phyloP scores from a whole-genome alignment of 2,888 invertebrate species.

The Yponomeuta plumbellus region DNA sequence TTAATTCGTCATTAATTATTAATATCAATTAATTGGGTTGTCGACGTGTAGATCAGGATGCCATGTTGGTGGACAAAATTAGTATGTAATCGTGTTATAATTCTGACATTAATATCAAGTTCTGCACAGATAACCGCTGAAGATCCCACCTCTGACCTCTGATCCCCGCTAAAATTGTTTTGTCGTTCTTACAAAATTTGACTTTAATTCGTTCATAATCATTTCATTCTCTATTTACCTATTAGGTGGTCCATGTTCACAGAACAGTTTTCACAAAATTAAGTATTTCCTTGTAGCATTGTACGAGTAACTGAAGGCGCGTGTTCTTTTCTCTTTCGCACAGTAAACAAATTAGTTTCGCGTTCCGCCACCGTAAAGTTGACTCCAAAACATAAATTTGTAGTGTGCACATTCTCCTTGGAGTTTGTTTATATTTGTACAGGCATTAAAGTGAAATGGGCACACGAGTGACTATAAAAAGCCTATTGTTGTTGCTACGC shows the following conservation, averaged over 20 bases:
- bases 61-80: too few relatives aligned
- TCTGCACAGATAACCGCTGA: too few relatives aligned
- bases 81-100: too few relatives aligned
- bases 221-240: too few relatives aligned
- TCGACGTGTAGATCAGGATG: too few relatives aligned
- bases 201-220: too few relatives aligned
- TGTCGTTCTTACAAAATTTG: too few relatives aligned
- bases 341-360: conserved; percentile 13
- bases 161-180: too few relatives aligned
- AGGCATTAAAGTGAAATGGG: conserved; percentile 11
- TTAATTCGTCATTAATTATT: conserved; percentile 30
- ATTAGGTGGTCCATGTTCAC: not conserved
- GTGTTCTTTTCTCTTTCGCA: not conserved
- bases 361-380: conserved; percentile 1
- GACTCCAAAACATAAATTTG: conserved; percentile 7
- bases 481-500: conserved; percentile 10
- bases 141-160: too few relatives aligned
- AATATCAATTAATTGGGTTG: too few relatives aligned
- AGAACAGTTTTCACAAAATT: not conserved
- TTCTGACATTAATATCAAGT: too few relatives aligned
- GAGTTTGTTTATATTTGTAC: conserved; percentile 8
- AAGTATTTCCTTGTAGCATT: not conserved
- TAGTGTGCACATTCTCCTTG: not conserved
- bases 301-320: not conserved
- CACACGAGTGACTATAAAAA: conserved; percentile 9